Percentiles rank a stretch among this genome's conserved stretches.
These are phyloP conservation scores for Amiota mariae DNA, from an alignment of 2,888 invertebrate species.

Conservation along the genomic window DNA sequence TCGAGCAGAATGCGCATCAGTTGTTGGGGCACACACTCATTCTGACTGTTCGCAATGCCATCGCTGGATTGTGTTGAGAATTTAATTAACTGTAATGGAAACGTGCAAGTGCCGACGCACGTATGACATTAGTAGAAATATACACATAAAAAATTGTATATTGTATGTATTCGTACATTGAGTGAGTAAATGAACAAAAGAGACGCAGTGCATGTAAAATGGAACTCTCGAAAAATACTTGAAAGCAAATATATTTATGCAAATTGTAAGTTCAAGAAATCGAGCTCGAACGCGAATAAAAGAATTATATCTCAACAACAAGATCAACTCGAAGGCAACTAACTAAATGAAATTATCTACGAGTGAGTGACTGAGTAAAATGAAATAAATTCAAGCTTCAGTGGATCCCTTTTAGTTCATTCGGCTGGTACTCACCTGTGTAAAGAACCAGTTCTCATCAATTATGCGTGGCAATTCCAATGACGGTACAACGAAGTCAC, in stretches of 20 bases:
- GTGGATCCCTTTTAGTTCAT: neutral
- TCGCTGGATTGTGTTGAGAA: conserved; percentile 63
- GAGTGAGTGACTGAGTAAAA: conserved; percentile 22
- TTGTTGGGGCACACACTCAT: conserved; percentile 61
- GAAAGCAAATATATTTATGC: conserved; percentile 12
- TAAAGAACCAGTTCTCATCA: conserved; percentile 73
- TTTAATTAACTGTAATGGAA: conserved; percentile 67
- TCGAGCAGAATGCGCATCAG: conserved; percentile 69
- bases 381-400: neutral
- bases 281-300: neutral
- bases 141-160: neutral
- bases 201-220: neutral
- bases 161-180: too few species aligned
- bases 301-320: neutral
- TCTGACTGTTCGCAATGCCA: conserved; percentile 28
- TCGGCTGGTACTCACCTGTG: conserved; percentile 65
- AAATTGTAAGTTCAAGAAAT: conserved; percentile 26
- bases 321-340: neutral
- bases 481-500: conserved; percentile 34
- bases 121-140: conserved; percentile 22
- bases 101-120: conserved; percentile 13
- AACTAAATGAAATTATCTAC: conserved; percentile 47
- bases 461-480: conserved; percentile 63
- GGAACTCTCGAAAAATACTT: neutral
- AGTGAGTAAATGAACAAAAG: neutral